phyloP scores from a whole-genome alignment of 2,888 invertebrate genomes.

The Adineta ricciae region DNA sequence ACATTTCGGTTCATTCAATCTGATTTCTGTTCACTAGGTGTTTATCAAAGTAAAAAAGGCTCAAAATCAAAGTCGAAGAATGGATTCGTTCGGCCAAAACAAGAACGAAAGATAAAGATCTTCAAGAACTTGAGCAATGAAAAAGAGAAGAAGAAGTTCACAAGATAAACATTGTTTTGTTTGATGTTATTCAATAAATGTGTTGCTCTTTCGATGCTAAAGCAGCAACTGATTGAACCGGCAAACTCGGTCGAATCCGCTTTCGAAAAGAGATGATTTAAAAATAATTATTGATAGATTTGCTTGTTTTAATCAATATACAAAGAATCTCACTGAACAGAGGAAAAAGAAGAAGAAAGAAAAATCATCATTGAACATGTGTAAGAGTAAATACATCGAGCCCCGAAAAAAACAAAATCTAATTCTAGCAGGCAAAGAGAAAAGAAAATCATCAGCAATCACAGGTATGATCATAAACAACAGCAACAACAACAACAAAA shows the following conservation, averaged over 20 bases:
- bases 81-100: slow-evolving; percentile 3
- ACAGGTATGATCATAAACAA: neutral
- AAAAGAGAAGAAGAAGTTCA: slow-evolving; percentile 9
- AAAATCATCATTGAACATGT: neutral
- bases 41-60: neutral
- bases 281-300: neutral
- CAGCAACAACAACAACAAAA: neutral
- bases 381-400: neutral
- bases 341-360: neutral
- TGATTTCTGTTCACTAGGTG: too few relatives aligned
- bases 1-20: too few relatives aligned
- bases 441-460: neutral
- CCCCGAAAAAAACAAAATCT: neutral
- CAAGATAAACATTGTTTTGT: neutral
- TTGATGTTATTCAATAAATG: neutral
- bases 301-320: neutral
- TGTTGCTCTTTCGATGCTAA: neutral
- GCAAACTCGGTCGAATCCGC: too few relatives aligned
- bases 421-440: neutral
- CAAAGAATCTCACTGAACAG: neutral
- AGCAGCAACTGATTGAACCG: neutral
- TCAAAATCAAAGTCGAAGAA: neutral
- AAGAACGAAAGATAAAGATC: neutral
- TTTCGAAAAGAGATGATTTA: too few relatives aligned
- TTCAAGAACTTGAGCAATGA: slow-evolving; percentile 13